phyloP scores from a whole-genome alignment of 2,113 vertebrate genomes.

The Chaetura pelagica region DNA sequence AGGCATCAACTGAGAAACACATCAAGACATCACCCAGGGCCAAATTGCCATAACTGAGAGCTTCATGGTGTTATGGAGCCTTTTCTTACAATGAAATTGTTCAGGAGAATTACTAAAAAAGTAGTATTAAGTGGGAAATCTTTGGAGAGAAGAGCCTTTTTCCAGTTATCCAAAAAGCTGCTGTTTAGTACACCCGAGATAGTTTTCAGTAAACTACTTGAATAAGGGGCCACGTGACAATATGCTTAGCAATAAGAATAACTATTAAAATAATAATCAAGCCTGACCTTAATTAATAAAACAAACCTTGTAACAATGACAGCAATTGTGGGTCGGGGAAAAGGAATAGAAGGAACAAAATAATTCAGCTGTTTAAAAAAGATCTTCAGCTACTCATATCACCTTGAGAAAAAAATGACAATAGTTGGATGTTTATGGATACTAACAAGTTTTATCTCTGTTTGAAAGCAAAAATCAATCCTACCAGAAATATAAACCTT shows the following conservation, averaged over 20 bases:
- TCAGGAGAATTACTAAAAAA: not conserved
- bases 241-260: not conserved
- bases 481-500: not conserved
- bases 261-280: not conserved
- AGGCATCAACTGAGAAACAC: not conserved
- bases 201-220: not conserved
- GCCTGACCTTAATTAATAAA: not conserved
- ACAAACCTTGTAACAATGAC: not conserved
- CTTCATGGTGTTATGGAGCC: not conserved
- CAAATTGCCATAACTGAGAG: not conserved
- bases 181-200: not conserved
- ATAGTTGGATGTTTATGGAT: not conserved
- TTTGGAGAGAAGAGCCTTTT: not conserved
- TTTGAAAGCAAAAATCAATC: conserved; percentile 14
- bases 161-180: not conserved
- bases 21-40: not conserved
- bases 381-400: not conserved
- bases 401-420: not conserved
- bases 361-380: not conserved
- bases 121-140: not conserved
- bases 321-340: not conserved
- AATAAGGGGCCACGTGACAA: not conserved
- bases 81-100: not conserved
- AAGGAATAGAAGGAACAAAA: not conserved
- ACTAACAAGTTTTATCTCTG: not conserved